Conservation (phyloP, 2,888 invertebrate genomes). For the Acrobasis suavella region DNA sequence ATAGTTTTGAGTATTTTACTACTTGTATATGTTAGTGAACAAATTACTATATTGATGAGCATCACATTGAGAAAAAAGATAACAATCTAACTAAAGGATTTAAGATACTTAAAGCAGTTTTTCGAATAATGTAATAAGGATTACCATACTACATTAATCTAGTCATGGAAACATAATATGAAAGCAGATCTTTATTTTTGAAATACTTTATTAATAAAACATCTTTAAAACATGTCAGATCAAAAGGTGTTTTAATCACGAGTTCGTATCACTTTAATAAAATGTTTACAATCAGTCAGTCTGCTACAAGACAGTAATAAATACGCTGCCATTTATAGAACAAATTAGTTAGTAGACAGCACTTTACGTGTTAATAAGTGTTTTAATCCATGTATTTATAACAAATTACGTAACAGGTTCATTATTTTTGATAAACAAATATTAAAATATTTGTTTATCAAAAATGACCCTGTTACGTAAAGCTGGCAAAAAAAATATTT, state of each 20-base stretch:
- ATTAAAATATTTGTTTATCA: too few relatives aligned
- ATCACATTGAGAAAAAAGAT: background rate
- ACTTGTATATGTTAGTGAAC: background rate
- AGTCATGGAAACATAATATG: background rate
- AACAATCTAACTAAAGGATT: background rate
- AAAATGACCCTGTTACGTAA: too few relatives aligned
- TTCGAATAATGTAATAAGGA: background rate
- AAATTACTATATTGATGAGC: background rate
- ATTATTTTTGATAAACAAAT: too few relatives aligned
- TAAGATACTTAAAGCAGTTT: background rate
- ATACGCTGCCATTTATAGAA: constrained; percentile 1
- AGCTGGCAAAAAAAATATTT: too few relatives aligned
- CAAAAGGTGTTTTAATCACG: constrained; percentile 2
- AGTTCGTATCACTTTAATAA: constrained; percentile 10
- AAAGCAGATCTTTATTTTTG: background rate
- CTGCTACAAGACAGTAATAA: constrained; percentile 13
- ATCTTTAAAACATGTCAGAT: constrained; percentile 4
- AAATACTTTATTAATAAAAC: constrained; percentile 3
- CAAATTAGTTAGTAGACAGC: background rate
- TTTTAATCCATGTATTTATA: background rate
- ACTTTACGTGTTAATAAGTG: background rate
- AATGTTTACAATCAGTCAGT: constrained; percentile 3
- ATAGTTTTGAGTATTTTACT: too few relatives aligned
- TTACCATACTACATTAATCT: background rate
- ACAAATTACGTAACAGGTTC: too few relatives aligned